These are phyloP conservation scores for Chelonus formosanus DNA, from an alignment of 2,888 invertebrate genomes.

Conservation along the genomic window DNA sequence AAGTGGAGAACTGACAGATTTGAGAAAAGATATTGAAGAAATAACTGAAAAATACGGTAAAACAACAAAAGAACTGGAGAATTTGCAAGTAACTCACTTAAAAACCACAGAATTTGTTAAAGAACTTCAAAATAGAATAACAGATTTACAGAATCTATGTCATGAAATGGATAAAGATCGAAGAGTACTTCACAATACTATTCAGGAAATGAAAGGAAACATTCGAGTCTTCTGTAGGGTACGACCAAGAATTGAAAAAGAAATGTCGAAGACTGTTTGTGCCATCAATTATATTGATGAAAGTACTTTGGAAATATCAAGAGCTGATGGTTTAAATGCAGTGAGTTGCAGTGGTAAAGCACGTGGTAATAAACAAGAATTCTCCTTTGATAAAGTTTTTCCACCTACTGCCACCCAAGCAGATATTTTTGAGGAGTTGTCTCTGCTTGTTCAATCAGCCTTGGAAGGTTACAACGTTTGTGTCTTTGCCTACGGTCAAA, in stretches of 20 bases:
- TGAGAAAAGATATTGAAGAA: slow-evolving; percentile 68
- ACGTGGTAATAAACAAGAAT: slow-evolving; percentile 71
- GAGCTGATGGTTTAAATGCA: slow-evolving; percentile 59
- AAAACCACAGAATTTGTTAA: too few species aligned
- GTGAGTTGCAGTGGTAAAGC: slow-evolving; percentile 57
- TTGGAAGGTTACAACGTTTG: slow-evolving; percentile 91
- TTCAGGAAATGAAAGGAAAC: slow-evolving; percentile 82
- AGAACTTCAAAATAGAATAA: slow-evolving; percentile 32
- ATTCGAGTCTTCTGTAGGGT: slow-evolving; percentile 84
- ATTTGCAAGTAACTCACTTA: slow-evolving; percentile 46
- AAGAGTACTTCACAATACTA: slow-evolving; percentile 73
- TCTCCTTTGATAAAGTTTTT: slow-evolving; percentile 87
- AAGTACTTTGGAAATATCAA: slow-evolving; percentile 72
- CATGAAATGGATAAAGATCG: slow-evolving; percentile 69
- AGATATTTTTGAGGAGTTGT: slow-evolving; percentile 84
- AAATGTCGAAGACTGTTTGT: slow-evolving; percentile 68
- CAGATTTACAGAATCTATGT: slow-evolving; percentile 67
- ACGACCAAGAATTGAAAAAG: slow-evolving; percentile 73
- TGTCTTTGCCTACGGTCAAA: slow-evolving; percentile 92
- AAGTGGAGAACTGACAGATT: slow-evolving; percentile 69
- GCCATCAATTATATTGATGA: slow-evolving; percentile 71
- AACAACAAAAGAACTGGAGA: slow-evolving; percentile 49
- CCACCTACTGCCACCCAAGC: slow-evolving; percentile 76
- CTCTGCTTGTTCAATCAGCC: slow-evolving; percentile 85
- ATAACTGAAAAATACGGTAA: slow-evolving; percentile 62